Base-by-base conservation (phyloP, 2,113 vertebrate genomes). In the Galeopterus variegatus region DNA sequence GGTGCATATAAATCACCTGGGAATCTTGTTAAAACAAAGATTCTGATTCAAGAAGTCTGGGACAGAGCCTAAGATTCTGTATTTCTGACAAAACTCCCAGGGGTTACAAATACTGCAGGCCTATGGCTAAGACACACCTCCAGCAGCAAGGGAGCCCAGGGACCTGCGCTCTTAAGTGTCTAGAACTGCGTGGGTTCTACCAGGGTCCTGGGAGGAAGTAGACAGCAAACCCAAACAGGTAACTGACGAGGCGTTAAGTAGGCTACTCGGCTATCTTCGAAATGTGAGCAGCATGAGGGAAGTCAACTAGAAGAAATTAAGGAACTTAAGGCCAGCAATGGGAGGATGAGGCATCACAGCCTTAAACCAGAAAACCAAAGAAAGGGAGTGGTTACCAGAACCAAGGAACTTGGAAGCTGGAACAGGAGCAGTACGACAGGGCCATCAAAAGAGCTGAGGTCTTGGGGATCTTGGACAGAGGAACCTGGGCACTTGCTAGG, bases 11-110 rank as follows among this genome's bases (percentile, higher is more conserved):
- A 83, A 60, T 69, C 80, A 75, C 54, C 10, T 50, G 28, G 23
- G 73, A 69, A 41, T 77, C 89, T 67, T 23, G 36, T 28, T n/a
- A 19, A 48, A 72, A 41, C 3, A 1, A 31, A 69, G 36, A 17
- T 92, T 82, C 60, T 70, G 58, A 76, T 36, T 84, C 52, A 79
- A 48, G 21, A 75, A 41, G 18, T 76, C 86, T 90, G 48, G 48
- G 56, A 54, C 28, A 85, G 83, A 88, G 62, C 12, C 45, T 26
- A 33, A 65, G 72, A 50, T 8, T 90, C 33, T 83, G 14, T 23
- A 48, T 70, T 80, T 76, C 60, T 31, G 84, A 28, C 84, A 89
- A 58, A 56, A 64, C 23, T 96, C 62, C 58, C 65, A 73, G 65
- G 56, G 31, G 24, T 67, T 76, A 21, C 26, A 15, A 17, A 41